These are phyloP conservation scores for Parotia lawesii DNA, from an alignment of 2,113 vertebrate genomes.

Conservation along the genomic window DNA sequence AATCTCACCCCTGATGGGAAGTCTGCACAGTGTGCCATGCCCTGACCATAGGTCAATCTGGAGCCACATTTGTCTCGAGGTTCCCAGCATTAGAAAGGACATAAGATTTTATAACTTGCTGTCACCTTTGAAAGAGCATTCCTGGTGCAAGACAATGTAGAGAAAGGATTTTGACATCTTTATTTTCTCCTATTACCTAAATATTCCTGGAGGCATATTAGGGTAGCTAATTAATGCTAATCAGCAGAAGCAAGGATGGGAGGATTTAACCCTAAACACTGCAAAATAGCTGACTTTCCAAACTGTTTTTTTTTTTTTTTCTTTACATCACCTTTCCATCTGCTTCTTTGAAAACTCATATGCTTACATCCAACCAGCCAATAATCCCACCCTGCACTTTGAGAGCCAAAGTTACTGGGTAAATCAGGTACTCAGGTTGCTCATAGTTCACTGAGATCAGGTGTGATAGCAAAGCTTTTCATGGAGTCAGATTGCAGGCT, in stretches of 20 bases:
- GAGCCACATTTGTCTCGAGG: fast-evolving
- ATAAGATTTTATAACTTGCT: not conserved
- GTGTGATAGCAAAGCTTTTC: not conserved
- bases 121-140: not conserved
- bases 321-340: not conserved
- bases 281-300: not conserved
- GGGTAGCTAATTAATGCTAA: not conserved
- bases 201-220: not conserved
- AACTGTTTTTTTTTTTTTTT: not conserved
- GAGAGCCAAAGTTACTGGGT: not conserved
- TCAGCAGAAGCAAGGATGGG: not conserved
- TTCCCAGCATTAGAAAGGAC: not conserved
- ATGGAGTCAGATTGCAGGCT: not conserved
- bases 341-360: not conserved
- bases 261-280: not conserved
- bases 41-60: not conserved
- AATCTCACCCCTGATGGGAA: not conserved
- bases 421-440: not conserved
- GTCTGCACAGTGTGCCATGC: fast-evolving
- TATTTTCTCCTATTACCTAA: not conserved
- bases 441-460: not conserved
- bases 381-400: not conserved
- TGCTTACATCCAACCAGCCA: not conserved
- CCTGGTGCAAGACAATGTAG: not conserved
- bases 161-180: not conserved